Base-by-base conservation (phyloP, 2,797 vertebrate species). In the Morus bassanus region DNA sequence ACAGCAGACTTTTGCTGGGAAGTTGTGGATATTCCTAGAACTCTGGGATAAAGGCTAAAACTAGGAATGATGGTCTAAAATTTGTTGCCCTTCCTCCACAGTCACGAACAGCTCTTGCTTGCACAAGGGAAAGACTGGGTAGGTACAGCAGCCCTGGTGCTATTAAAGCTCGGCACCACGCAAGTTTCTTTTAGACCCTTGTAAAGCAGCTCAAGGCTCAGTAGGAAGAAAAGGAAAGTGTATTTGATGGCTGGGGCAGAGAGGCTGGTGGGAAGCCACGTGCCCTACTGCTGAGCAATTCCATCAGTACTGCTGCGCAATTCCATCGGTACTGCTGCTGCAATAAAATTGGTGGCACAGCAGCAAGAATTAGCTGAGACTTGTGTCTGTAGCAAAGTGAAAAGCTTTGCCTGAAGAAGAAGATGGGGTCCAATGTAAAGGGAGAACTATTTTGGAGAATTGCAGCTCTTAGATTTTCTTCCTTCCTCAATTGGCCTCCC, bases 401-500 rank as follows among this genome's bases (percentile, higher is more conserved):
- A 94, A 89, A 88, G 69, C 79, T 93, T 78, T 86, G 72, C 43
- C 50, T 6, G 5, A 54, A 77, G 48, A 68, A 45, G 64, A 73
- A 81, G 60, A 85, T 41, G 80, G 13, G n/a, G 46, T 33, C 19
- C 59, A 53, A 1, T 2, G 39, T 22, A 92, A 78, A 83, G 6
- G 17, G 8, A 69, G 25, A 89, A 69, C 13, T 65, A n/a, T 89
- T 96, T 92, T 84, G 35, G 53, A 89, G 35, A 96, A 97, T 9
- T 84, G 79, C 61, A 93, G 82, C 53, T 91, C 59, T 76, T 63
- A 37, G 68, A 24, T 90, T 95, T 95, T 69, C 56, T 88, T 60
- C 11, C 30, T 16, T 27, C 25, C 60, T 69, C 54, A 78, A 7
- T 1, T 69, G 76, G 72, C 57, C 65, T 85, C 89, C 79, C 82